Conservation (phyloP, 2,113 vertebrate genomes). For the Phylloscopus whistleri region DNA sequence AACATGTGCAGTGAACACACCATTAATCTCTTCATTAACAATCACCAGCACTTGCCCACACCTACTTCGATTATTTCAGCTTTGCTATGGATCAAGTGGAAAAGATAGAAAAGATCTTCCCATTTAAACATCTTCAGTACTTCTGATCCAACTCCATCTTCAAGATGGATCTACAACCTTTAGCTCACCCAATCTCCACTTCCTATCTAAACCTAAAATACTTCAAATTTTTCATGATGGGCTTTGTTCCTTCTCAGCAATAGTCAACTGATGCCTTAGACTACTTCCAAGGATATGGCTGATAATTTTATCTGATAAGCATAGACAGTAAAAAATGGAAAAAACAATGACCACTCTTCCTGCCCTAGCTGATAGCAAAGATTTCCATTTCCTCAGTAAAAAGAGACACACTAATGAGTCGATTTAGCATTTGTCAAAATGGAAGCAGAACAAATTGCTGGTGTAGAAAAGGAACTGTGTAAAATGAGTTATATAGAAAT, state of each 20-base stretch:
- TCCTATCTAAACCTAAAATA: neutral
- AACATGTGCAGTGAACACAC: neutral
- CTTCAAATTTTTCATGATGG: neutral
- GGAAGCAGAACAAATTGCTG: neutral
- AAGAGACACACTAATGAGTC: neutral
- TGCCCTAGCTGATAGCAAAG: neutral
- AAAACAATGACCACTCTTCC: neutral
- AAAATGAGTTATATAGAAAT: neutral
- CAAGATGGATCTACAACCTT: neutral
- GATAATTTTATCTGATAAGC: neutral
- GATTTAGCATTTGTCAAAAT: neutral
- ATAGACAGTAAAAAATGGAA: neutral
- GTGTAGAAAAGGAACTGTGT: neutral
- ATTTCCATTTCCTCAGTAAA: neutral
- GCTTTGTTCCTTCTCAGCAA: neutral
- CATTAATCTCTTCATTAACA: neutral
- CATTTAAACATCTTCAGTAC: neutral
- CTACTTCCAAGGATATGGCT: neutral
- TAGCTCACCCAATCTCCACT: neutral
- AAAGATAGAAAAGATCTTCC: neutral
- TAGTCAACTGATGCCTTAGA: neutral
- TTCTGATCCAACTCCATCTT: neutral
- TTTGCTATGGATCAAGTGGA: neutral
- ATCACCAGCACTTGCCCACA: neutral
- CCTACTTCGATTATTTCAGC: neutral